Conservation (phyloP, 2,888 invertebrate species). For the Drosophila koepferae region DNA sequence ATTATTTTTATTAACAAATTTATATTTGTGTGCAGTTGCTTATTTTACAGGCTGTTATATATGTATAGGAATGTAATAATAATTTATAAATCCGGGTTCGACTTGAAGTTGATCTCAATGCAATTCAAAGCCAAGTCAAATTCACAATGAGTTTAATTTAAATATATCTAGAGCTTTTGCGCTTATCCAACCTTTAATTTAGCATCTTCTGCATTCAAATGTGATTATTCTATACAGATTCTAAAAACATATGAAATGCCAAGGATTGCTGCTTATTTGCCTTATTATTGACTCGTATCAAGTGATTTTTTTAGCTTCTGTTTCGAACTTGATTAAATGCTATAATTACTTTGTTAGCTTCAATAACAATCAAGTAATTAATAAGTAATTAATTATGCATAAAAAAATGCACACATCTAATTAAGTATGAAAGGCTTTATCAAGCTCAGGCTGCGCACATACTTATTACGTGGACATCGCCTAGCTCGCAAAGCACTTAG, state of each 20-base stretch:
- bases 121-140: too few relatives aligned
- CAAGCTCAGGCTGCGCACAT: not conserved
- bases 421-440: not conserved
- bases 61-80: not conserved
- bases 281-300: too few relatives aligned
- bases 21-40: not conserved
- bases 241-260: not conserved
- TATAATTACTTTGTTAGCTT: slow-evolving; percentile 6
- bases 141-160: too few relatives aligned
- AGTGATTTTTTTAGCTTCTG: not conserved
- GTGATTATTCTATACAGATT: not conserved
- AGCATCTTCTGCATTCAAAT: too few relatives aligned
- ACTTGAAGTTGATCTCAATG: too few relatives aligned
- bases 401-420: slow-evolving; percentile 1
- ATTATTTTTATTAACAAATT: not conserved
- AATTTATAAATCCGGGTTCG: not conserved
- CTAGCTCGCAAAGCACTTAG: slow-evolving; percentile 4
- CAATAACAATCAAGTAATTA: slow-evolving; percentile 7
- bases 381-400: slow-evolving; percentile 8
- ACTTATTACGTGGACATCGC: slow-evolving; percentile 7
- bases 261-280: not conserved
- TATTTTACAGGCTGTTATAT: not conserved
- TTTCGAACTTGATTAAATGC: not conserved
- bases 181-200: too few relatives aligned
- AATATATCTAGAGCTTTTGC: too few relatives aligned